Base-by-base conservation (phyloP, 2,888 invertebrate species). In the Liodrosophila aerea region DNA sequence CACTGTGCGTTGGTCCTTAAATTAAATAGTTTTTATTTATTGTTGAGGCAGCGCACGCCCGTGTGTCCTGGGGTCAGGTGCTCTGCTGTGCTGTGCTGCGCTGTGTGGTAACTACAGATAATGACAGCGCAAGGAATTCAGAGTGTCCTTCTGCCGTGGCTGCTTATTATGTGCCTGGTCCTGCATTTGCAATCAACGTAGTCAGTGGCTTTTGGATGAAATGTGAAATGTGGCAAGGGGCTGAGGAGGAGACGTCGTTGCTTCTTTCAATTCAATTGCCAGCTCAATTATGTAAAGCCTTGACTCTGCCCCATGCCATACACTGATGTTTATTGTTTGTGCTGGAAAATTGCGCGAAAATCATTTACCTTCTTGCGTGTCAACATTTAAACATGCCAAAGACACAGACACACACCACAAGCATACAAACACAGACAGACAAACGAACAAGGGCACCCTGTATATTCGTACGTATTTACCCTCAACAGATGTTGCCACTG, bases 11-110 rank as follows among this genome's bases (percentile, higher is more conserved):
- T n/a, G 64, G 65, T 64, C 62, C 61, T 85, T 71, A 86, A 86
- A 87, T 86, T 86, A 87, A 87, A 86, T 85, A 87, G 86, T 87
- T 88, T 86, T 87, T 87, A 81, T 87, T 88, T 86, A 85, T 84
- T 75, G 77, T 70, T 57, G 61, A 73, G 74, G 57, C 67, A 63
- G 57, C 52, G 60, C 58, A 63, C 64, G 65, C 63, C 47, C 51
- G 45, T 51, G 41, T 29, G 29, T 7, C 49, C 22, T 5, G 22
- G 22, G 27, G 46, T 27, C 64, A 59, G 46, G 31, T 47, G 59
- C 30, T 31, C 7, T 46, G 43, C 53, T 56, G 50, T 22, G 22
- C 5, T 22, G 22, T 22, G 22, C n/a, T 22, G 22, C 3, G 22
- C 22, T 22, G 22, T 22, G 22, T 51, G 54, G 70, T 73, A 64